Percentiles rank a stretch among this genome's conserved stretches.
These are phyloP conservation scores for Lytechinus pictus DNA, from an alignment of 35 echinoderm and acorn worm species.

Conservation along the genomic window DNA sequence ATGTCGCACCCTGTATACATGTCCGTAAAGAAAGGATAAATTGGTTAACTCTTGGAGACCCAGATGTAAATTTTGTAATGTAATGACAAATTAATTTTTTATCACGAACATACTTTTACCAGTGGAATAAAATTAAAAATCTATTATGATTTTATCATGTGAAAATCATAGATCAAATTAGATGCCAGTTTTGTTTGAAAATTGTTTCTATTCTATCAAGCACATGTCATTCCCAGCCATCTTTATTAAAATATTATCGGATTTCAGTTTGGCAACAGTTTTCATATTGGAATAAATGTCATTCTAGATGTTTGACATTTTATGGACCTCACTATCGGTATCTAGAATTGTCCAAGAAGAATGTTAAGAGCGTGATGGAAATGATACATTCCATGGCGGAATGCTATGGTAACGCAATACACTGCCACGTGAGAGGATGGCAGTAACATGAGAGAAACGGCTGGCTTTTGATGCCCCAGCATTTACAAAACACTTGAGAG, in stretches of 20 bases:
- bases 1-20: too few relatives aligned
- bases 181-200: background rate
- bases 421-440: background rate
- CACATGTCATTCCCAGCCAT: background rate
- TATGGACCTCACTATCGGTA: background rate
- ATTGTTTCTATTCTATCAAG: background rate
- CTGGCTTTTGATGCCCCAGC: background rate
- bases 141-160: background rate
- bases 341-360: background rate
- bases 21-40: too few relatives aligned
- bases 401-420: background rate
- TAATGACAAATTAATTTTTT: too few relatives aligned
- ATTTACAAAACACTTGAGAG: background rate
- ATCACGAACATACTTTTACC: too few relatives aligned
- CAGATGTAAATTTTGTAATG: too few relatives aligned
- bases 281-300: background rate
- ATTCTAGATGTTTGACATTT: background rate
- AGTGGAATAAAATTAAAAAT: too few relatives aligned
- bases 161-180: background rate
- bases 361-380: background rate
- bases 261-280: background rate
- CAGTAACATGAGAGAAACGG: background rate
- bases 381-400: background rate
- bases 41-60: too few relatives aligned
- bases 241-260: background rate